Conservation (phyloP, 2,888 invertebrate genomes). For the Lepidochitona cinerea region DNA sequence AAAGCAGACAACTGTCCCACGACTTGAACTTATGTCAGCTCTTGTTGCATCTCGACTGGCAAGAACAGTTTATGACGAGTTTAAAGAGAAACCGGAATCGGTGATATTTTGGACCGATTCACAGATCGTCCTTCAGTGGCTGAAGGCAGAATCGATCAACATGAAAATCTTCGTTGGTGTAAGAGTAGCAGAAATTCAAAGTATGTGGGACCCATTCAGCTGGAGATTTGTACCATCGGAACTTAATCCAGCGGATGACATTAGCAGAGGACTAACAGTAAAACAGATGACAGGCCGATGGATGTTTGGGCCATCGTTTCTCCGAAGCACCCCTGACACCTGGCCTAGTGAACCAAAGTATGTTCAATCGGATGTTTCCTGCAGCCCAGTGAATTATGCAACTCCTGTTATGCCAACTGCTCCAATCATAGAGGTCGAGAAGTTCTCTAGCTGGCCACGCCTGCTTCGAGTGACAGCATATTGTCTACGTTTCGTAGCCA, state of each 20-base stretch:
- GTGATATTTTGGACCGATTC: constrained; percentile 4
- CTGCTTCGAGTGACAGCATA: background rate
- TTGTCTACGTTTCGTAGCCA: background rate
- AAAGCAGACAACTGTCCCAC: background rate
- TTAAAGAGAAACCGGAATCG: background rate
- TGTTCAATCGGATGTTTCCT: background rate
- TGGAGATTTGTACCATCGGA: constrained; percentile 8
- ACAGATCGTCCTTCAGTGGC: constrained; percentile 10
- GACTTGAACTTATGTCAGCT: background rate
- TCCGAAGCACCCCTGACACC: background rate
- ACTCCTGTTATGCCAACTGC: background rate
- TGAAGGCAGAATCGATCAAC: background rate
- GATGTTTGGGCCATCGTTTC: constrained; percentile 1
- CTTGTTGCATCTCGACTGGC: background rate
- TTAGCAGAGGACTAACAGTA: background rate
- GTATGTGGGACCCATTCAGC: background rate
- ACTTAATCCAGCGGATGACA: constrained; percentile 10
- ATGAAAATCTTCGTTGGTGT: constrained; percentile 2
- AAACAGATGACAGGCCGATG: background rate
- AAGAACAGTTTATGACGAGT: background rate
- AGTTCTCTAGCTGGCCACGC: background rate
- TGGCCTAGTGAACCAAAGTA: background rate
- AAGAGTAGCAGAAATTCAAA: constrained; percentile 9
- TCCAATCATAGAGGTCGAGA: background rate
- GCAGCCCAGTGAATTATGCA: background rate